These are phyloP conservation scores for Orchesellides sinensis DNA, from an alignment of 2,888 invertebrate species.

Conservation along the genomic window DNA sequence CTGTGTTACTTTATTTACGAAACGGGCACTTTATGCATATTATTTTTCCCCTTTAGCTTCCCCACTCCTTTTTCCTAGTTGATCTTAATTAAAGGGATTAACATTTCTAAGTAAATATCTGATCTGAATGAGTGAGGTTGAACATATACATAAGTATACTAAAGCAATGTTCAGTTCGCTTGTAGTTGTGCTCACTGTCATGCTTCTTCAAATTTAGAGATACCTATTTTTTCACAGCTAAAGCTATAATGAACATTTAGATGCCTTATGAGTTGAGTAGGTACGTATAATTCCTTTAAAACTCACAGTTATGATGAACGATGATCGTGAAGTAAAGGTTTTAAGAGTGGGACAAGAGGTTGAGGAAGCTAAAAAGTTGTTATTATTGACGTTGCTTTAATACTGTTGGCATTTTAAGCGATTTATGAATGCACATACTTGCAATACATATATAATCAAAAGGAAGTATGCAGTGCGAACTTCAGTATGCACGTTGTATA, in stretches of 20 bases:
- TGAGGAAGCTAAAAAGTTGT: constrained; percentile 1
- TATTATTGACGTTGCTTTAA: constrained; percentile 17
- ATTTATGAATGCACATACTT: constrained; percentile 19
- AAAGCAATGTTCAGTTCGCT: no score
- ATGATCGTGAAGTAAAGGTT: not conserved
- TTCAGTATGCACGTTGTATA: not conserved
- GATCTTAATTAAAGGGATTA: constrained; percentile 74
- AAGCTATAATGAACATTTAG: no score
- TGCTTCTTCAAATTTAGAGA: no score
- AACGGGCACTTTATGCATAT: not conserved
- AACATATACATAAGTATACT: not conserved
- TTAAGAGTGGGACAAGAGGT: not conserved
- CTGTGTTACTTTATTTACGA: not conserved
- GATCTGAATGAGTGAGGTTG: constrained; percentile 14
- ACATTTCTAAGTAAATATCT: constrained; percentile 62
- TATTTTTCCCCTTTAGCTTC: constrained; percentile 25
- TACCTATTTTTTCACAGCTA: no score
- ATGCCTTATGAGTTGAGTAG: not conserved
- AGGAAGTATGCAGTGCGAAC: not conserved
- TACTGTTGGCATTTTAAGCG: constrained; percentile 32
- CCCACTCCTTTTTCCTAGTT: constrained; percentile 64
- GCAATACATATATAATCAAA: not conserved
- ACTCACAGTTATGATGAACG: no score
- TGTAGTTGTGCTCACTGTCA: no score
- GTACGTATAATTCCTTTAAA: constrained; percentile 21